phyloP scores from a whole-genome alignment of 2,797 vertebrate genomes.

The Valencia hispanica region DNA sequence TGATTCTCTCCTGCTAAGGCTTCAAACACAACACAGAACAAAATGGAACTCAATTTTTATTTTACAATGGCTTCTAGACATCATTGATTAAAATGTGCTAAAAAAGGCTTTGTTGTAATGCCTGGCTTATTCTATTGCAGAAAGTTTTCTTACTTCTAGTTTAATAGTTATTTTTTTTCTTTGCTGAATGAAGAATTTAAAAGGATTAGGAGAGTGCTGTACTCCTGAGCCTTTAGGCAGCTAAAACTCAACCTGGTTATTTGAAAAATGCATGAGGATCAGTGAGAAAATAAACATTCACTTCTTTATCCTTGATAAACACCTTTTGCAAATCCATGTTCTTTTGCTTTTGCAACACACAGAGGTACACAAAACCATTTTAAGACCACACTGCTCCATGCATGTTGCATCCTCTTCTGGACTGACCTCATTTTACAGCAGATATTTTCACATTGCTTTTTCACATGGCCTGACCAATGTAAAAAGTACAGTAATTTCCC shows the following conservation, averaged over 20 bases:
- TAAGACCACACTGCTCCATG: conserved; percentile 12
- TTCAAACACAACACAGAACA: neutral
- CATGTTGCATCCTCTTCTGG: conserved; percentile 14
- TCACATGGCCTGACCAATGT: conserved; percentile 34
- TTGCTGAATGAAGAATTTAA: neutral
- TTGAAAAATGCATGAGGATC: conserved; percentile 51
- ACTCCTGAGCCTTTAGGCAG: conserved; percentile 9
- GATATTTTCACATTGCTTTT: conserved; percentile 40
- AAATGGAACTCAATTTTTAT: neutral
- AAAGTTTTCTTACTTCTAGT: neutral
- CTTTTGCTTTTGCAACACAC: neutral
- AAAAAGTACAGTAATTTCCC: conserved; percentile 19
- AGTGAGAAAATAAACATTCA: conserved; percentile 20
- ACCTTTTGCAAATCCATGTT: conserved; percentile 3
- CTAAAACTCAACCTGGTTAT: conserved; percentile 17
- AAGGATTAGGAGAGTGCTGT: conserved; percentile 27
- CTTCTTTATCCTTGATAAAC: conserved; percentile 11
- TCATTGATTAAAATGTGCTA: neutral
- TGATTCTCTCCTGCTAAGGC: neutral
- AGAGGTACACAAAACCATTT: neutral
- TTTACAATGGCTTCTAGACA: neutral
- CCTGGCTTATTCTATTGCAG: neutral
- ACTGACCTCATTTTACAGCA: conserved; percentile 23
- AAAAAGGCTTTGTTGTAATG: neutral
- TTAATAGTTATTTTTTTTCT: neutral